These are phyloP conservation scores for Scomber colias DNA, from an alignment of 2,113 vertebrate genomes.

Conservation along the genomic window DNA sequence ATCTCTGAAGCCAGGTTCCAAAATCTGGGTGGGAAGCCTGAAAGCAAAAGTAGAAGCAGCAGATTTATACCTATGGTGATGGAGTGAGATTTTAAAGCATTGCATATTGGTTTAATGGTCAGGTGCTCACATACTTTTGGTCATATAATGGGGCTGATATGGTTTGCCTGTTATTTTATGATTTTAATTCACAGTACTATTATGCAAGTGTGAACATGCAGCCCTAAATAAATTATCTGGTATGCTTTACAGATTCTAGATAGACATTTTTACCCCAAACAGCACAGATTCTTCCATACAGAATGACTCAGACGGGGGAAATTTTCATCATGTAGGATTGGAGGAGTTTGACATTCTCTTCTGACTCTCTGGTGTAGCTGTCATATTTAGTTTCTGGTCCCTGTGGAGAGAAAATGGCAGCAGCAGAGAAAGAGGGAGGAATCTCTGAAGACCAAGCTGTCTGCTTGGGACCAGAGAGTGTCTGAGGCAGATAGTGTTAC, in stretches of 20 bases:
- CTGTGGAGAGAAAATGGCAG: constrained; percentile 64
- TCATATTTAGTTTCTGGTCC: constrained; percentile 79
- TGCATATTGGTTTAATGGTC: not conserved
- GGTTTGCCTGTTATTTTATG: no score
- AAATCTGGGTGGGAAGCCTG: not conserved
- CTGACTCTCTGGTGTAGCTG: constrained; percentile 69
- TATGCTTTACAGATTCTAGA: no score
- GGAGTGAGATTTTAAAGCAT: not conserved
- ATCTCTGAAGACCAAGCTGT: constrained; percentile 73
- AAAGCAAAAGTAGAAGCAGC: not conserved
- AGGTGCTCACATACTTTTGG: constrained; percentile 8
- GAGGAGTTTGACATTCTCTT: constrained; percentile 69
- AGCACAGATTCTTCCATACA: not conserved
- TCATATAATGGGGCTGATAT: no score
- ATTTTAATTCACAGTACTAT: not conserved
- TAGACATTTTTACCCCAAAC: not conserved
- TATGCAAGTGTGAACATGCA: not conserved
- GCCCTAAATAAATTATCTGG: not conserved
- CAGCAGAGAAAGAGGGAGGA: constrained; percentile 49
- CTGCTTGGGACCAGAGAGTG: constrained; percentile 70
- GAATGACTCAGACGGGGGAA: constrained; percentile 27
- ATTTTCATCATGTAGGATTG: constrained; percentile 49
- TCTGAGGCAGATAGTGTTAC: constrained; percentile 76
- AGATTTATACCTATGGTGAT: not conserved
- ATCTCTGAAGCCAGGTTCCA: not conserved